These are phyloP conservation scores for Sylvilagus floridanus DNA, from an alignment of 2,797 vertebrate genomes.

Conservation along the genomic window DNA sequence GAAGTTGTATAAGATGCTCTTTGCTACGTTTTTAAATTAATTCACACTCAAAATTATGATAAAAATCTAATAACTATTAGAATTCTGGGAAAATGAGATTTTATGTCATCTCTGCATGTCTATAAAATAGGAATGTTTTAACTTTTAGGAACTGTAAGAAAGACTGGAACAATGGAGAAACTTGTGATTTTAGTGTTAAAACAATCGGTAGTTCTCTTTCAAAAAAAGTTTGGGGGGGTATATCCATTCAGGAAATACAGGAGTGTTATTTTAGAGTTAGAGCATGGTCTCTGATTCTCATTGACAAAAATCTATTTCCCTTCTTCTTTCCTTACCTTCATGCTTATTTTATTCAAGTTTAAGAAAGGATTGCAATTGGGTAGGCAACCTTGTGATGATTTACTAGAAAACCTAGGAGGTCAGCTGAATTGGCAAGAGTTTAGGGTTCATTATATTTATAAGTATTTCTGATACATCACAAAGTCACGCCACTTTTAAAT, in stretches of 20 bases:
- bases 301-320: not conserved
- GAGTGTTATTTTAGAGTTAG: slow-evolving; percentile 2
- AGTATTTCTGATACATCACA: not conserved
- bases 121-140: not conserved
- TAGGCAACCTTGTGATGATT: not conserved
- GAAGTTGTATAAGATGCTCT: not conserved
- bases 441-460: not conserved
- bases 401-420: not conserved
- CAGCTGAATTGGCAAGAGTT: not conserved
- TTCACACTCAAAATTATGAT: slow-evolving; percentile 1
- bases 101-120: not conserved
- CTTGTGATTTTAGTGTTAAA: slow-evolving; percentile 33
- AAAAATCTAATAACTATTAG: not conserved
- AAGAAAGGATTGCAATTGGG: not conserved
- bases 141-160: not conserved
- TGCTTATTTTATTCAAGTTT: not conserved
- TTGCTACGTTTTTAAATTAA: slow-evolving; percentile 25
- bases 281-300: not conserved
- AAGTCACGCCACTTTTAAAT: not conserved
- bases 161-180: not conserved
- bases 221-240: not conserved
- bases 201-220: not conserved
- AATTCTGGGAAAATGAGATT: slow-evolving; percentile 13
- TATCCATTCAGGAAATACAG: not conserved
- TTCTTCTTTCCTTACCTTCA: not conserved